Evolutionary conservation across 2,888 invertebrate genomes (phyloP).

Genomic region (Synergus japonicus): DNA sequence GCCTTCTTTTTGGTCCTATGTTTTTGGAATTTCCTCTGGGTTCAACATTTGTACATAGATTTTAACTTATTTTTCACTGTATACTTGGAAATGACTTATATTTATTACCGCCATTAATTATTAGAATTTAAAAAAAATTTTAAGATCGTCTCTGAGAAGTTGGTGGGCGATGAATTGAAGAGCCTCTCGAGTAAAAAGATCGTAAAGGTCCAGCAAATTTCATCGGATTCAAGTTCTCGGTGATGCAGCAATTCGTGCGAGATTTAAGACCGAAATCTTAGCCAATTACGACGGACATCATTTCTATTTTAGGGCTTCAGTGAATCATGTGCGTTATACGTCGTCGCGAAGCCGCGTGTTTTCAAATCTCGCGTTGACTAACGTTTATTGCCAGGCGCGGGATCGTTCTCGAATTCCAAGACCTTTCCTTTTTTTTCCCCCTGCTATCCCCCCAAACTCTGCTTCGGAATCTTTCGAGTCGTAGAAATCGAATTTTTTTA

Average conservation of each 20-base stretch:
- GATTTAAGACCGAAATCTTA: constrained; percentile 61
- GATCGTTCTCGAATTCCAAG: constrained; percentile 52
- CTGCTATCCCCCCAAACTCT: constrained; percentile 13
- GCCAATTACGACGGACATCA: constrained; percentile 66
- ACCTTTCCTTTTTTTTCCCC: constrained; percentile 47
- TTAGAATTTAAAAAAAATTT: background rate
- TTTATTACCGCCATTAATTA: background rate
- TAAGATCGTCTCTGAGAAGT: background rate
- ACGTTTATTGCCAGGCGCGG: constrained; percentile 63
- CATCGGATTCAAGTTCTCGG: constrained; percentile 44
- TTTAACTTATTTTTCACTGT: background rate
- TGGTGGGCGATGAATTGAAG: background rate
- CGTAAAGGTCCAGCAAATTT: constrained; percentile 49
- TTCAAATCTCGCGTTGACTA: constrained; percentile 59
- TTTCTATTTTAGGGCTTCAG: constrained; percentile 70
- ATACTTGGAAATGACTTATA: background rate
- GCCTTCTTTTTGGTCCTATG: too few relatives aligned
- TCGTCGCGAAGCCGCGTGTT: constrained; percentile 54
- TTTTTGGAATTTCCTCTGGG: too few relatives aligned
- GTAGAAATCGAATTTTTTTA: constrained; percentile 11
- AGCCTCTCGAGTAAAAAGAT: constrained; percentile 37
- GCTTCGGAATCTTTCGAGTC: background rate
- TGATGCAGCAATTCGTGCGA: constrained; percentile 46
- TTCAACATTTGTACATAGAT: background rate
- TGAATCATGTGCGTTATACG: constrained; percentile 63